These are phyloP conservation scores for Cyphomyrmex costatus DNA, from an alignment of 1,140 invertebrate genomes.

Conservation along the genomic window DNA sequence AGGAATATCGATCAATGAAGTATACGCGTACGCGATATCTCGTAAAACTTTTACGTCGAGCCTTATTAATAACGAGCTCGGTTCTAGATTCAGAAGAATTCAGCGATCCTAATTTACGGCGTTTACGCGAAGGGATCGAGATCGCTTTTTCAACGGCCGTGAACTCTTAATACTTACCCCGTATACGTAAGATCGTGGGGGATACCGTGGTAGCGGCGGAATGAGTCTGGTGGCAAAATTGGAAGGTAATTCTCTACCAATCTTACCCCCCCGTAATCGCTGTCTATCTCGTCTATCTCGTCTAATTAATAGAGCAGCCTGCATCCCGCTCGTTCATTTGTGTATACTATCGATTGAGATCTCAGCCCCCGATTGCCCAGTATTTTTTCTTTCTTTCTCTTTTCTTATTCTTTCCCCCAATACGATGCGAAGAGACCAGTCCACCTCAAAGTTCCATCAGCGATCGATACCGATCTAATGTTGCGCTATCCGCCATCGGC, in stretches of 20 bases:
- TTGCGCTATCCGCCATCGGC: conserved; percentile 57
- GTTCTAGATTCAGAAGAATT: background rate
- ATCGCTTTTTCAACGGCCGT: conserved; percentile 35
- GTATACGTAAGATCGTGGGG: conserved; percentile 92
- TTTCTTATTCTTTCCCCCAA: conserved; percentile 11
- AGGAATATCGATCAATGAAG: background rate
- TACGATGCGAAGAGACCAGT: conserved; percentile 48
- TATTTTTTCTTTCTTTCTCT: conserved; percentile 29
- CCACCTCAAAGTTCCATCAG: conserved; percentile 55
- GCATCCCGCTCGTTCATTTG: conserved; percentile 90
- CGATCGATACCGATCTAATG: conserved; percentile 64
- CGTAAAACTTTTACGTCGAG: background rate
- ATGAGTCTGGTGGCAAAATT: conserved; percentile 94
- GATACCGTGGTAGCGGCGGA: conserved; percentile 94
- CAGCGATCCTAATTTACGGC: conserved; percentile 12
- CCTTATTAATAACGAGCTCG: background rate
- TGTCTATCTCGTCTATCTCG: conserved; percentile 95
- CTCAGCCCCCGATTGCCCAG: conserved; percentile 48
- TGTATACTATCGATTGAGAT: conserved; percentile 77
- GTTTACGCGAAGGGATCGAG: conserved; percentile 18
- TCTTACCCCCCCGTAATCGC: conserved; percentile 92
- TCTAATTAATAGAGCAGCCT: conserved; percentile 95
- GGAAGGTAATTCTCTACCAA: conserved; percentile 92
- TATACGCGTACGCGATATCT: background rate
- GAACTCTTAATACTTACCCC: conserved; percentile 83